phyloP scores from a whole-genome alignment of 2,113 vertebrate species.

The Misgurnus mizolepis region DNA sequence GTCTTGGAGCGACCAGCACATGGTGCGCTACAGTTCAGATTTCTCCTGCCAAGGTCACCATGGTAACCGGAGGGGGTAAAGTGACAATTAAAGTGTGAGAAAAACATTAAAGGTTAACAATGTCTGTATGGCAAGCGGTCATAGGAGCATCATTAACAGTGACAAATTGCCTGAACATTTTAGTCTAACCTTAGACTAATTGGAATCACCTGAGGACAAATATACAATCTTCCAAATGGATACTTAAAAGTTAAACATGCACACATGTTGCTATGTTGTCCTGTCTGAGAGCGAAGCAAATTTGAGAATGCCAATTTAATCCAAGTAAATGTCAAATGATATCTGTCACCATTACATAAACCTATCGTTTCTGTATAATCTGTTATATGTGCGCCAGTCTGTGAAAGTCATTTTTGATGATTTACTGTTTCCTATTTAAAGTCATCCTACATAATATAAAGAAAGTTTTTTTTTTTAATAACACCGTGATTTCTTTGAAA shows the following conservation, averaged over 20 bases:
- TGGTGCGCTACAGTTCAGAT: conserved; percentile 16
- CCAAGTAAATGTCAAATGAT: neutral
- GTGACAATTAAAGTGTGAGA: conserved; percentile 47
- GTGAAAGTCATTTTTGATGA: no score
- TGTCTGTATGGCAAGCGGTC: conserved; percentile 48
- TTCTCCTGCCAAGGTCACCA: conserved; percentile 39
- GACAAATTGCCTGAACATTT: conserved; percentile 30
- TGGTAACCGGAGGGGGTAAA: conserved; percentile 47
- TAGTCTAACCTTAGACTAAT: conserved; percentile 33
- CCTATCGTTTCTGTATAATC: conserved; percentile 8
- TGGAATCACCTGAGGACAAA: conserved; percentile 6
- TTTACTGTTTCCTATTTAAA: no score
- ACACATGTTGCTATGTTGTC: neutral
- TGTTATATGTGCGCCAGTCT: no score
- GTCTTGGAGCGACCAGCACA: conserved; percentile 26
- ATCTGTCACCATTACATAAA: conserved; percentile 29
- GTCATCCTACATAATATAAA: no score
- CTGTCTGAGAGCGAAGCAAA: neutral
- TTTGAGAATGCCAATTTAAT: conserved; percentile 6
- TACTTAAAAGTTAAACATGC: neutral
- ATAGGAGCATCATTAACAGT: conserved; percentile 47
- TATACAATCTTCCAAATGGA: neutral
- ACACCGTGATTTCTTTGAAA: no score
- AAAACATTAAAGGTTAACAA: conserved; percentile 52
- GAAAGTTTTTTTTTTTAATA: no score